Percentiles rank a stretch among this genome's conserved stretches.
Evolutionary conservation across 1,140 invertebrate genomes (phyloP).

Genomic region (Anastrepha obliqua): DNA sequence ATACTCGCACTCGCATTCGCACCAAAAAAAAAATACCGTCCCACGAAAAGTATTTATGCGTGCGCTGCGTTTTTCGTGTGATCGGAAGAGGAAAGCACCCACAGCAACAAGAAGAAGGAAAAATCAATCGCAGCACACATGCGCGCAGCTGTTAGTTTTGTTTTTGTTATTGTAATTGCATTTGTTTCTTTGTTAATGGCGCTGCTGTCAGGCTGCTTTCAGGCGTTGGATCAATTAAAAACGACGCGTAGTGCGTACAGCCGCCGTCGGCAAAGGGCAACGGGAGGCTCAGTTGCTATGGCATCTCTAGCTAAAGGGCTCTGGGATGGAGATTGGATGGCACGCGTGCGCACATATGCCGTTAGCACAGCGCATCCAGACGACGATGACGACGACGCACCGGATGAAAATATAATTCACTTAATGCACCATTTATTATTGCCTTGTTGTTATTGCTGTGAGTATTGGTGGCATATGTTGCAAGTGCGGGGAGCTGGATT

Average conservation of each 20-base stretch:
- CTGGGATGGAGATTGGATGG: slow-evolving; percentile 8
- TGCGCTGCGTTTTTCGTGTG: no score
- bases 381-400: background rate
- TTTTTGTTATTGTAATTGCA: background rate
- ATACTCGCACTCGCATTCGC: no score
- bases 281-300: background rate
- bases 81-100: no score
- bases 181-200: slow-evolving; percentile 51
- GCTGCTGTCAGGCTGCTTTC: slow-evolving; percentile 49
- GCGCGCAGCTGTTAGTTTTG: slow-evolving; percentile 9
- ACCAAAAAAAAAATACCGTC: background rate
- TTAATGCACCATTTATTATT: slow-evolving; percentile 37
- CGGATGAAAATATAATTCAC: slow-evolving; percentile 53
- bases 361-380: background rate
- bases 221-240: slow-evolving; percentile 40
- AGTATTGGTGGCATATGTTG: background rate
- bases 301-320: background rate
- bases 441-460: background rate
- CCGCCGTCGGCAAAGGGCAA: background rate
- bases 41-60: background rate
- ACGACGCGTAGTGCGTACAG: slow-evolving; percentile 58
- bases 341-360: slow-evolving; percentile 56
- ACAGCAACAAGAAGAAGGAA: no score
- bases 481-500: background rate
- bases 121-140: background rate